These are phyloP conservation scores for Mythimna ferrago DNA, from an alignment of 2,888 invertebrate species.

Conservation along the genomic window DNA sequence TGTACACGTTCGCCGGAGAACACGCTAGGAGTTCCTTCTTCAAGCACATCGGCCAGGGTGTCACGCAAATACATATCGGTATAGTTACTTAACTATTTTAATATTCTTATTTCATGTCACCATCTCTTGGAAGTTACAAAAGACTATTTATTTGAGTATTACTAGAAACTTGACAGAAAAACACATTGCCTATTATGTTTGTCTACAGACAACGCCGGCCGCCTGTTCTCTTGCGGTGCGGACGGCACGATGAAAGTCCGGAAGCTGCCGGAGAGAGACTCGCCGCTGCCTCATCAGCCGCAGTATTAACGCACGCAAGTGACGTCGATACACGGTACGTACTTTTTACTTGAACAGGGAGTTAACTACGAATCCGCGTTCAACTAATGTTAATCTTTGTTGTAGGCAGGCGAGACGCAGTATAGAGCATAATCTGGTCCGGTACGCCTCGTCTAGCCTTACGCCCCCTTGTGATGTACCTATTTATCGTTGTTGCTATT, in stretches of 20 bases:
- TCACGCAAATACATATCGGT: conserved; percentile 97
- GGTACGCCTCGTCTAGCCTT: conserved; percentile 69
- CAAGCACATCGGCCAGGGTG: conserved; percentile 99
- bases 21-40: conserved; percentile 99
- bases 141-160: not conserved
- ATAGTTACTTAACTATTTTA: conserved; percentile 31
- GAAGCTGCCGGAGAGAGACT: conserved; percentile 95
- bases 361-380: not conserved
- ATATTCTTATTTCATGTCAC: not conserved
- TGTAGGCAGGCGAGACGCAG: conserved; percentile 68
- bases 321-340: conserved; percentile 38
- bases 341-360: no score
- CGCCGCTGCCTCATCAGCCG: conserved; percentile 79
- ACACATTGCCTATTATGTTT: not conserved
- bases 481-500: conserved; percentile 86
- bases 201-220: conserved; percentile 94
- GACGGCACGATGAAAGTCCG: conserved; percentile 99
- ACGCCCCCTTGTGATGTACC: conserved; percentile 80
- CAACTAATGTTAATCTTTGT: conserved; percentile 23
- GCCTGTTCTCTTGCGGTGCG: conserved; percentile 99
- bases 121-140: not conserved
- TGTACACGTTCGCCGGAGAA: conserved; percentile 97
- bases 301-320: conserved; percentile 72
- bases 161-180: not conserved
- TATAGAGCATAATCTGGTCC: conserved; percentile 52